phyloP scores from a whole-genome alignment of 2,797 vertebrate genomes.

The Sebastes baramenuke region DNA sequence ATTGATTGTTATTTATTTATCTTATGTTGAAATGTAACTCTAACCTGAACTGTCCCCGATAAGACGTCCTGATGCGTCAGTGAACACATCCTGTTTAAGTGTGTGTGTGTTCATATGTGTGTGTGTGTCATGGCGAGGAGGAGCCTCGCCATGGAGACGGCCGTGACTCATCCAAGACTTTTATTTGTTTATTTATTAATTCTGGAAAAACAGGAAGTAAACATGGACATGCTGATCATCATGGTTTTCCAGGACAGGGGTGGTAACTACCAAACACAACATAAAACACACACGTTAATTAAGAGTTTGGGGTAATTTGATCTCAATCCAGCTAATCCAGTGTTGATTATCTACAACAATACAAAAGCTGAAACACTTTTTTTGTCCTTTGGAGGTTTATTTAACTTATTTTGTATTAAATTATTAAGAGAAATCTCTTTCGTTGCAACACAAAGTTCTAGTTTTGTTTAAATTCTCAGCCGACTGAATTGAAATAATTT shows the following conservation, averaged over 20 bases:
- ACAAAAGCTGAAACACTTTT: not conserved
- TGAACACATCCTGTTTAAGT: not conserved
- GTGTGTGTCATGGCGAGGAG: conserved; percentile 12
- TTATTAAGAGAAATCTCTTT: not conserved
- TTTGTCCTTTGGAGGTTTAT: not conserved
- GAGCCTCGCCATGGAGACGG: conserved; percentile 40
- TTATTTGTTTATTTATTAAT: conserved; percentile 63
- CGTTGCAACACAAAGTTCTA: too few species aligned
- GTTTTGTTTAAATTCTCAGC: not conserved
- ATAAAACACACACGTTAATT: not conserved
- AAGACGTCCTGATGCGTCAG: conserved; percentile 21
- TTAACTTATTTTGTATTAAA: not conserved
- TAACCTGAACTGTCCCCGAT: conserved; percentile 44
- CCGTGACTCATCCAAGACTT: conserved; percentile 45
- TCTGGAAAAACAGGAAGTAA: conserved; percentile 46
- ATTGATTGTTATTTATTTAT: conserved; percentile 74
- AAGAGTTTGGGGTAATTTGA: conserved; percentile 2
- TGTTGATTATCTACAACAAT: not conserved
- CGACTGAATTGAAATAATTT: not conserved
- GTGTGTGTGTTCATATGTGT: not conserved
- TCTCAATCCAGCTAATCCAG: not conserved
- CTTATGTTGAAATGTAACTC: conserved; percentile 40
- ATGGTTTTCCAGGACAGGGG: conserved; percentile 29
- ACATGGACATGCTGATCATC: conserved; percentile 33
- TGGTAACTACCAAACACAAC: not conserved